A percentile compares a stretch with the other conserved stretches of the same genome.
Conservation (phyloP, 2,888 invertebrate species). For the Taenaris catops region DNA sequence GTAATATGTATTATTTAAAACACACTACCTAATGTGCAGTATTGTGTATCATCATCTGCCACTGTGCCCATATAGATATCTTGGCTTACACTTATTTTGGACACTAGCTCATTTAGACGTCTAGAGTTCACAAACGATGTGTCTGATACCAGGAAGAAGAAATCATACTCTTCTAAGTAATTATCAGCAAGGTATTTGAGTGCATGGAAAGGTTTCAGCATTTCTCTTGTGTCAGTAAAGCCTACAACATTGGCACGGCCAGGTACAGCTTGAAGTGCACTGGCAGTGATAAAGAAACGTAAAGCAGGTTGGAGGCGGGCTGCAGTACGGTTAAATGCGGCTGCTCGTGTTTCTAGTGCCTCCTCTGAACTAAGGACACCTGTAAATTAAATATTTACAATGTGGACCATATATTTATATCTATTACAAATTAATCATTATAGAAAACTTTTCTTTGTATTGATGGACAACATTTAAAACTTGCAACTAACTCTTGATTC, state of each 20-base stretch:
- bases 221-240: constrained; percentile 88
- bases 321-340: constrained; percentile 94
- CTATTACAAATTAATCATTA: no score
- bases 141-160: constrained; percentile 94
- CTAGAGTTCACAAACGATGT: constrained; percentile 91
- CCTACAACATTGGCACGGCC: constrained; percentile 87
- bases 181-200: constrained; percentile 95
- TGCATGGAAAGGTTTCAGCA: constrained; percentile 91
- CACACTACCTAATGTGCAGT: constrained; percentile 83
- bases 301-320: constrained; percentile 91
- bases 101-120: constrained; percentile 84
- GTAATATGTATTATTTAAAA: no score
- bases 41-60: constrained; percentile 79
- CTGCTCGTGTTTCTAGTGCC: constrained; percentile 86
- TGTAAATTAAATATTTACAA: no score
- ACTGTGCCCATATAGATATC: constrained; percentile 90
- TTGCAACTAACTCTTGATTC: no score
- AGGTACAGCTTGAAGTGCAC: constrained; percentile 47
- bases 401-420: no score
- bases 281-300: constrained; percentile 87
- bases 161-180: constrained; percentile 94
- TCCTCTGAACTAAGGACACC: constrained; percentile 90
- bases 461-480: no score
- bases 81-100: constrained; percentile 89
- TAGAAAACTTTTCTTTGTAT: no score